Evolutionary conservation across 1,140 invertebrate species (phyloP), one percentile per base, ranked within the genome.

Genomic region (Neuroterus valhalla): DNA sequence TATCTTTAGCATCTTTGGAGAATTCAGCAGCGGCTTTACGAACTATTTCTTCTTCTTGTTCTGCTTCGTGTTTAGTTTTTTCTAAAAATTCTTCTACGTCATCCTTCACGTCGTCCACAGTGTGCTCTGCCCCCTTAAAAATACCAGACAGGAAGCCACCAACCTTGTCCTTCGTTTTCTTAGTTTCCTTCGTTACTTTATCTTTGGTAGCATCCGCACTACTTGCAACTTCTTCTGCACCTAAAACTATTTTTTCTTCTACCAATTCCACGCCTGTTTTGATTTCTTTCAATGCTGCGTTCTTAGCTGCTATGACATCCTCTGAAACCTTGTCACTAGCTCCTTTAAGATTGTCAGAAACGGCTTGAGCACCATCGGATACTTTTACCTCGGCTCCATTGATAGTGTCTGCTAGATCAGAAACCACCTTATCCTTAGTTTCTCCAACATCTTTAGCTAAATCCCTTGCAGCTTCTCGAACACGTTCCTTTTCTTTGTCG

Each of bases 101-200:
- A 2, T 75, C 72, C 0, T 75, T 66, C 8, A 78, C 72, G 55
- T 81, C 81, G 1, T 81, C 78, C 0, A 70, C 74, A 2, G 73
- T 43, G 26, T 84, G 81, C 70, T 84, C 83, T 0, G 80, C 74
- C 1, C 82, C 80, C 68, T 86, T 86, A 11, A 86, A 82, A 2
- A 88, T 81, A 0, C 81, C 77, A 1, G 82, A 85, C 0, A 87
- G 72, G 8, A 87, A 85, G 0, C 84, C 81, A 4, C 79, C 45
- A 2, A 72, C 52, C 46, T 87, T 87, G 0, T 84, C 86, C 50
- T 84, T 86, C 0, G 48, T 66, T 52, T 87, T 84, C 10, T 70
- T 48, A 23, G 21, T 38, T 48, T 45, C 44, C 19, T 70, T 70
- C 3, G 23, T 12, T 4, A 66, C 62, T 23, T 81, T 75, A 14